phyloP scores from a whole-genome alignment of 53 echinoderm and acorn worm genomes.

The Arbacia lixula region DNA sequence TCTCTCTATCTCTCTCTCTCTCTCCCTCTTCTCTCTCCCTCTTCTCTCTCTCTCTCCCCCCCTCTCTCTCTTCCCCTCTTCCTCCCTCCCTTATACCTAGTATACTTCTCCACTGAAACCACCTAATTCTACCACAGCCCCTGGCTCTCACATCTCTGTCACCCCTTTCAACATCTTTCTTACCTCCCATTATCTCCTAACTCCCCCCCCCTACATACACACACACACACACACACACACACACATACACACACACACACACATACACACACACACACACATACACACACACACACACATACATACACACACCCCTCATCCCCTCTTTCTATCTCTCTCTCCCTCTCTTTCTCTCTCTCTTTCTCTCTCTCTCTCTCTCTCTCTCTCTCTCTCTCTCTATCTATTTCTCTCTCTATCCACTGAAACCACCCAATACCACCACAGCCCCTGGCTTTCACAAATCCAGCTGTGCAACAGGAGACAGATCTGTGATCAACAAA shows the following conservation, averaged over 20 bases:
- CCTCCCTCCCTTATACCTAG: slow-evolving; percentile 37
- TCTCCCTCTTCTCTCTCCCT: not conserved
- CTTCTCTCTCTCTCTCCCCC: not conserved
- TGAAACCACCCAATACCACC: not conserved
- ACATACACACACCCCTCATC: too few relatives aligned
- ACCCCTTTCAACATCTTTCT: slow-evolving; percentile 47
- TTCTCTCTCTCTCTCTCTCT: not conserved
- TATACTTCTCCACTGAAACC: too few relatives aligned
- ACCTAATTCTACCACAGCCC: too few relatives aligned
- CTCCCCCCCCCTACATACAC: too few relatives aligned
- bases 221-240: too few relatives aligned
- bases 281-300: too few relatives aligned
- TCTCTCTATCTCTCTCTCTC: not conserved
- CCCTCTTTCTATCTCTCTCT: not conserved
- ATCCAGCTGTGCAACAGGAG: slow-evolving; percentile 14
- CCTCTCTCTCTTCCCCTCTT: not conserved
- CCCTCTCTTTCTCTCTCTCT: slow-evolving; percentile 27
- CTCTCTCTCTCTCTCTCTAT: not conserved
- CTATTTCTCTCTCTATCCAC: not conserved
- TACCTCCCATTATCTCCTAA: slow-evolving; percentile 12
- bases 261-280: too few relatives aligned
- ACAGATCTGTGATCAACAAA: not conserved
- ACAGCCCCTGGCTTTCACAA: not conserved
- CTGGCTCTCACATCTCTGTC: too few relatives aligned
- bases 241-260: too few relatives aligned